These are phyloP conservation scores for Malthinus flaveolus DNA, from an alignment of 2,888 invertebrate species.

Conservation along the genomic window DNA sequence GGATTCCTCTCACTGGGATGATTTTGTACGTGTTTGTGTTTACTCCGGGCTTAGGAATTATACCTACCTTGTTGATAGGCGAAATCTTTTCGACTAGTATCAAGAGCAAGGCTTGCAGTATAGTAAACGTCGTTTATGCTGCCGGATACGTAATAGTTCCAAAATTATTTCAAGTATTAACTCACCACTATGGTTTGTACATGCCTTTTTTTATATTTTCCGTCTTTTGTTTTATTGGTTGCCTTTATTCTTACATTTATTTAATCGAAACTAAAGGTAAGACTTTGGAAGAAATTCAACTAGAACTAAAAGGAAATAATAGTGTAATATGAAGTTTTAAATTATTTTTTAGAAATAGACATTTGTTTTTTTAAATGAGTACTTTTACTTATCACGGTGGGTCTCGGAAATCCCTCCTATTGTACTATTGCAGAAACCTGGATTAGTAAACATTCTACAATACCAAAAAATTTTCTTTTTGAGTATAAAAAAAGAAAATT, in stretches of 20 bases:
- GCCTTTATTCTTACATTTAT: background rate
- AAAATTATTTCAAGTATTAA: slow-evolving; percentile 43
- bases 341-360: too few relatives aligned
- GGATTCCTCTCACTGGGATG: slow-evolving; percentile 45
- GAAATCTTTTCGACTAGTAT: slow-evolving; percentile 45
- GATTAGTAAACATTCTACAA: too few relatives aligned
- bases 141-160: slow-evolving; percentile 33
- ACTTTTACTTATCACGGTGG: too few relatives aligned
- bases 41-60: slow-evolving; percentile 37
- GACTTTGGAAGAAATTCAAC: background rate
- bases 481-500: too few relatives aligned
- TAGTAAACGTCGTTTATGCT: slow-evolving; percentile 40
- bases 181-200: slow-evolving; percentile 33
- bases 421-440: too few relatives aligned
- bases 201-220: background rate
- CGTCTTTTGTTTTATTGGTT: background rate
- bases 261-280: background rate
- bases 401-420: too few relatives aligned
- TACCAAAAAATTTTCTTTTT: too few relatives aligned
- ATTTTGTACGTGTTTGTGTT: slow-evolving; percentile 34
- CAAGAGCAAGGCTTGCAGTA: slow-evolving; percentile 41
- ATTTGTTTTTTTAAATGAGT: too few relatives aligned
- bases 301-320: too few relatives aligned
- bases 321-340: too few relatives aligned
- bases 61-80: slow-evolving; percentile 43